Evolutionary conservation across 2,797 vertebrate species (phyloP).

Genomic region (Podargus strigoides): DNA sequence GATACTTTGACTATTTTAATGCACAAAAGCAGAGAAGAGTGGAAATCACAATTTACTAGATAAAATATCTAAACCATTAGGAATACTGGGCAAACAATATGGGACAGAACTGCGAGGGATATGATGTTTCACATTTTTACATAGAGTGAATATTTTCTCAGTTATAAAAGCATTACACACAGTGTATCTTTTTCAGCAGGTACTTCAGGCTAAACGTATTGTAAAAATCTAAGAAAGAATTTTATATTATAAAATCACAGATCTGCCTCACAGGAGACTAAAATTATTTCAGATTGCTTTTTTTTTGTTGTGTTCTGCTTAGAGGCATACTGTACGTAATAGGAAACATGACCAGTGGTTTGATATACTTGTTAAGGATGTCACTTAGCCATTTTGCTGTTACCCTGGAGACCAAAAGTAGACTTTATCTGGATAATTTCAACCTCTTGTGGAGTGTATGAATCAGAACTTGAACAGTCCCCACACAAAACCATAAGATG

Average conservation of each 20-base stretch:
- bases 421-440: constrained; percentile 9
- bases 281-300: constrained; percentile 8
- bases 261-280: background rate
- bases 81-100: background rate
- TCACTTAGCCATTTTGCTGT: constrained; percentile 39
- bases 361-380: constrained; percentile 50
- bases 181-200: background rate
- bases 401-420: constrained; percentile 60
- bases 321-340: background rate
- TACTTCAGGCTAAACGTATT: background rate
- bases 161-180: background rate
- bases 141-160: background rate
- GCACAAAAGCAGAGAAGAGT: background rate
- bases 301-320: background rate
- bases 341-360: constrained; percentile 41
- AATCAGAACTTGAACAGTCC: background rate
- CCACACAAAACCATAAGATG: background rate
- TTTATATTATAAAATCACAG: background rate
- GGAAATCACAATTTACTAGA: background rate
- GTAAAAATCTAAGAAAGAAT: background rate
- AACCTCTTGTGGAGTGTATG: background rate
- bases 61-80: background rate
- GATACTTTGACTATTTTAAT: background rate
- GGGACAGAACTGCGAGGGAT: background rate
- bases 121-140: background rate